phyloP scores from a whole-genome alignment of 2,888 invertebrate species.

The Tridacna gigas region DNA sequence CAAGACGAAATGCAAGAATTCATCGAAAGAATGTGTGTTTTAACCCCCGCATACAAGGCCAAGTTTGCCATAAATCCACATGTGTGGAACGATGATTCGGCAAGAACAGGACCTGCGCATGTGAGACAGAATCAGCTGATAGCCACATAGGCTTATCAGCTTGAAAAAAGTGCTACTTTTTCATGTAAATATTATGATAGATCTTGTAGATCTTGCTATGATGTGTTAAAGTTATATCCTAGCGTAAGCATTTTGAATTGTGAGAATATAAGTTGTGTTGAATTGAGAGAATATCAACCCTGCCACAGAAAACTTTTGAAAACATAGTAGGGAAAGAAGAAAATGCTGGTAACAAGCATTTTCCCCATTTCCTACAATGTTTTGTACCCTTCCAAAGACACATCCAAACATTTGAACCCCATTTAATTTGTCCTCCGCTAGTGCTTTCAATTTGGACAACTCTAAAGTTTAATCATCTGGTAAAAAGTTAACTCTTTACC shows the following conservation, averaged over 20 bases:
- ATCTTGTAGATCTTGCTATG: neutral
- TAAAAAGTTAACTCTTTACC: too few species aligned
- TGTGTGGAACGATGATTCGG: slow-evolving; percentile 74
- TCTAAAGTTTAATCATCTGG: too few species aligned
- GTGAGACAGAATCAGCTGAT: slow-evolving; percentile 45
- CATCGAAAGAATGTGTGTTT: slow-evolving; percentile 72
- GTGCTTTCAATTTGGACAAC: too few species aligned
- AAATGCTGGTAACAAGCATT: too few species aligned
- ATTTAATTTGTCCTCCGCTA: too few species aligned
- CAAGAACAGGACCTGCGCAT: slow-evolving; percentile 68
- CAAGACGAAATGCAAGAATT: slow-evolving; percentile 71
- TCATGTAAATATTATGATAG: neutral
- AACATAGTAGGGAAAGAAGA: neutral
- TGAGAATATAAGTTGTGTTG: too few species aligned
- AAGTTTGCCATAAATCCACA: slow-evolving; percentile 74
- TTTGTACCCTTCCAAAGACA: too few species aligned
- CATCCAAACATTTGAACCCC: too few species aligned
- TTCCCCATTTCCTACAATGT: too few species aligned
- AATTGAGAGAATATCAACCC: neutral
- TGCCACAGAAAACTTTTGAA: neutral
- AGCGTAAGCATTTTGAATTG: too few species aligned
- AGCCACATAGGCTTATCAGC: slow-evolving; percentile 27
- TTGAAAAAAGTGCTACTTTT: neutral
- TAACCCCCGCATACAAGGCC: slow-evolving; percentile 77
- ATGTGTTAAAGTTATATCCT: too few species aligned